A percentile compares a stretch with the other conserved stretches of the same genome.
These are phyloP conservation scores for Centruroides sculpturatus DNA, from an alignment of 1,140 invertebrate genomes.

Conservation along the genomic window DNA sequence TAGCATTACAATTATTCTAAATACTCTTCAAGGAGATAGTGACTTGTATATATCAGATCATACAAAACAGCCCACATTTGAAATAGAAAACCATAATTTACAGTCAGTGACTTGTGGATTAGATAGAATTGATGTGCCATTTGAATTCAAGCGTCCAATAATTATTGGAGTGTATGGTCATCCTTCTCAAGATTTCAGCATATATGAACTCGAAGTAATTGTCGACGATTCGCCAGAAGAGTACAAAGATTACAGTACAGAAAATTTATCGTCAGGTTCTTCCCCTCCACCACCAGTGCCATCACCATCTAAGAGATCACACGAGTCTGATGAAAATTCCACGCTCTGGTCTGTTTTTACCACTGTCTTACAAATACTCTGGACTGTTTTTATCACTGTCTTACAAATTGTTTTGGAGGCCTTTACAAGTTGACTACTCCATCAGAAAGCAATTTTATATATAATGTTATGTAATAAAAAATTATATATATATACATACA, in stretches of 20 bases:
- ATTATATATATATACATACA: too few species aligned
- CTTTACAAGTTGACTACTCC: constrained; percentile 5
- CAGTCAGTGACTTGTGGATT: constrained; percentile 44
- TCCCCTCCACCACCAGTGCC: neutral
- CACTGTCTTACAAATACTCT: constrained; percentile 12
- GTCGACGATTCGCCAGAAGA: constrained; percentile 2
- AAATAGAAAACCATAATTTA: constrained; percentile 39
- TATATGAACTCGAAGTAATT: constrained; percentile 36
- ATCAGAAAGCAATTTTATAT: neutral
- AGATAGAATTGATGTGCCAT: constrained; percentile 39
- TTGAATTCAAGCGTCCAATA: constrained; percentile 40
- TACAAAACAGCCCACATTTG: constrained; percentile 37
- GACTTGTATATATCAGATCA: constrained; percentile 45
- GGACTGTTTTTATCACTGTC: constrained; percentile 9
- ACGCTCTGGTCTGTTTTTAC: constrained; percentile 12
- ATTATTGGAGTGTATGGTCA: constrained; percentile 46
- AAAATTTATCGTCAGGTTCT: neutral
- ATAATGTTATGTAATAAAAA: neutral
- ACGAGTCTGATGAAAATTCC: constrained; percentile 12
- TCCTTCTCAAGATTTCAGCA: constrained; percentile 35
- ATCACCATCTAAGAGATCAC: constrained; percentile 7
- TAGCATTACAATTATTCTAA: constrained; percentile 33
- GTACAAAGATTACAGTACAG: neutral
- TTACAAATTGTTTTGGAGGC: constrained; percentile 14
- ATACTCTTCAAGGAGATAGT: constrained; percentile 38